Percentiles rank a stretch among this genome's conserved stretches.
Conservation (phyloP, 2,113 vertebrate species). For the Strix uralensis region DNA sequence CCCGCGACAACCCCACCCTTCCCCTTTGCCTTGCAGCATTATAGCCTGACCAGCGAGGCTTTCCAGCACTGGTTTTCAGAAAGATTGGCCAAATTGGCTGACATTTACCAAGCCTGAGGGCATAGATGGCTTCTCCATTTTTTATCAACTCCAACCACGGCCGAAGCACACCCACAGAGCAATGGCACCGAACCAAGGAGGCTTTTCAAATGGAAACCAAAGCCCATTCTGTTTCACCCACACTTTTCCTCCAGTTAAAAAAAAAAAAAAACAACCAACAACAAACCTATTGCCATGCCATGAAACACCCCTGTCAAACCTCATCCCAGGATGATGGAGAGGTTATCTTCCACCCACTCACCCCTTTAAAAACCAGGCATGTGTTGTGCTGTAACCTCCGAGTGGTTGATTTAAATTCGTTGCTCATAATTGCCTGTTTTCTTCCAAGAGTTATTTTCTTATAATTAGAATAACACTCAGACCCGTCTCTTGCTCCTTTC, state of each 20-base stretch:
- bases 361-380: background rate
- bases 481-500: background rate
- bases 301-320: background rate
- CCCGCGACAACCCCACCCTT: background rate
- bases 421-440: conserved; percentile 36
- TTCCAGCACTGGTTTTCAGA: background rate
- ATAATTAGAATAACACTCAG: conserved; percentile 33
- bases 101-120: background rate
- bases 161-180: background rate
- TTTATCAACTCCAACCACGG: background rate
- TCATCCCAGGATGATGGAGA: background rate
- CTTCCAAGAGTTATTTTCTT: conserved; percentile 26
- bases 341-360: conserved; percentile 7
- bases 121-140: background rate
- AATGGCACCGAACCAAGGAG: background rate
- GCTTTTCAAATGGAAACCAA: background rate
- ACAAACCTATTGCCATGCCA: background rate
- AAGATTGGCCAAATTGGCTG: background rate
- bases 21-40: background rate
- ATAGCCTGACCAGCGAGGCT: background rate
- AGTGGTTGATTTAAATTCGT: background rate
- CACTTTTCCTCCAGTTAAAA: background rate
- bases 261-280: background rate
- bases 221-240: background rate
- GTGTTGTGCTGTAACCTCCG: background rate